Percentiles rank a stretch among this genome's conserved stretches.
Evolutionary conservation across 2,888 invertebrate species (phyloP).

Genomic region (Steinernema carpocapsae): DNA sequence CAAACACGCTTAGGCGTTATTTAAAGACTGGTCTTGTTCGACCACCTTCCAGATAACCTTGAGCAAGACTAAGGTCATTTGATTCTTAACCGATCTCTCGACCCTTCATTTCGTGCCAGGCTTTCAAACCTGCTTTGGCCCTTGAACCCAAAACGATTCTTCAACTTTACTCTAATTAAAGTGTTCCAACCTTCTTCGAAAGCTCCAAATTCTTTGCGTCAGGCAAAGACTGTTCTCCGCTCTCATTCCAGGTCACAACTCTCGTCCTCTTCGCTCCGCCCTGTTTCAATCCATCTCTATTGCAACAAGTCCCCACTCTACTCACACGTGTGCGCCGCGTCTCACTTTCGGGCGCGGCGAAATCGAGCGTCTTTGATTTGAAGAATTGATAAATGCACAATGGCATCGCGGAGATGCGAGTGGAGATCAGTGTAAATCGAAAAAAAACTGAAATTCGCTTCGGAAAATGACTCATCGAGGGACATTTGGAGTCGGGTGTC

Average conservation of each 20-base stretch:
- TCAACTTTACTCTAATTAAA: too few species aligned
- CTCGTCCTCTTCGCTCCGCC: background rate
- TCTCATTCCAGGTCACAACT: constrained; percentile 25
- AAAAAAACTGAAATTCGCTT: background rate
- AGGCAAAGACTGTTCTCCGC: too few species aligned
- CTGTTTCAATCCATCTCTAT: constrained; percentile 11
- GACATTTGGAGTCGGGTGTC: background rate
- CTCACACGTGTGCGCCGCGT: background rate
- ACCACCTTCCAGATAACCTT: too few species aligned
- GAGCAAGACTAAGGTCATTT: too few species aligned
- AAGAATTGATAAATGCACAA: constrained; percentile 22
- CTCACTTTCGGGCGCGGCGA: constrained; percentile 10
- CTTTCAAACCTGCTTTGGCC: too few species aligned
- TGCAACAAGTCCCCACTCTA: background rate
- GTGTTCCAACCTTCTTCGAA: too few species aligned
- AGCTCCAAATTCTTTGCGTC: too few species aligned
- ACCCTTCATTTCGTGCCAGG: too few species aligned
- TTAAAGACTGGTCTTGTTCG: too few species aligned
- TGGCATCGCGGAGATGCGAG: constrained; percentile 2
- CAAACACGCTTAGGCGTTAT: too few species aligned
- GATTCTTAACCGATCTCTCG: too few species aligned
- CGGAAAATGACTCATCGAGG: constrained; percentile 4
- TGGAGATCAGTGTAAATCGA: constrained; percentile 15
- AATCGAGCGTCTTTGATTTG: background rate
- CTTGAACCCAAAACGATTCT: too few species aligned